phyloP scores from a whole-genome alignment of 2,888 invertebrate species.

The Drosophila prostipennis region DNA sequence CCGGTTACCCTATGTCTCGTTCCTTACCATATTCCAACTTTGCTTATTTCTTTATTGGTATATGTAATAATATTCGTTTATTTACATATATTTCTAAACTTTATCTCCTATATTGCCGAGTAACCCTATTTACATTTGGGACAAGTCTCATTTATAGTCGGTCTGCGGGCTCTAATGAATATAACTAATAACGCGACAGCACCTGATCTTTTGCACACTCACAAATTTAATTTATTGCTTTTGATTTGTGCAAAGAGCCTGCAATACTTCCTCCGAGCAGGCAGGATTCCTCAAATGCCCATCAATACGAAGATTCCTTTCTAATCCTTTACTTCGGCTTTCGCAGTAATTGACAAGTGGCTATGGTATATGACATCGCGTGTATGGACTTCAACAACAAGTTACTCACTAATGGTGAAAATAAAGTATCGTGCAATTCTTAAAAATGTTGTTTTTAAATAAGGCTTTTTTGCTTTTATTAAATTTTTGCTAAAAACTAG shows the following conservation, averaged over 20 bases:
- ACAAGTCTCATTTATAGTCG: constrained; percentile 35
- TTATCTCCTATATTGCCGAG: constrained; percentile 8
- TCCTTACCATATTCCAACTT: neutral
- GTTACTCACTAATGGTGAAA: constrained; percentile 8
- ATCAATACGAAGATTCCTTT: neutral
- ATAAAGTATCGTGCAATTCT: constrained; percentile 23
- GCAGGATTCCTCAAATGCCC: neutral
- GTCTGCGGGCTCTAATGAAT: constrained; percentile 37
- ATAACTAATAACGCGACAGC: neutral
- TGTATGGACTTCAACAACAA: neutral
- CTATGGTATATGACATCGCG: neutral
- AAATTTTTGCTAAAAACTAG: constrained; percentile 78
- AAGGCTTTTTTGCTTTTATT: constrained; percentile 77
- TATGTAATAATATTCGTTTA: neutral
- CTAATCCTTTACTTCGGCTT: neutral
- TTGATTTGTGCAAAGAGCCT: neutral
- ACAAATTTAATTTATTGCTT: neutral
- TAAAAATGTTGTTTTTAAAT: constrained; percentile 61
- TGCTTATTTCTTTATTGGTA: neutral
- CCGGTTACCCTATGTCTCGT: neutral
- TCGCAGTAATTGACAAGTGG: constrained; percentile 57
- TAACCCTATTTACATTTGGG: neutral
- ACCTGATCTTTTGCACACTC: neutral
- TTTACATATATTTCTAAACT: constrained; percentile 9
- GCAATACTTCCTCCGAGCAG: neutral